These are phyloP conservation scores for Plectus sambesii DNA, from an alignment of 1,140 invertebrate genomes.

Conservation along the genomic window DNA sequence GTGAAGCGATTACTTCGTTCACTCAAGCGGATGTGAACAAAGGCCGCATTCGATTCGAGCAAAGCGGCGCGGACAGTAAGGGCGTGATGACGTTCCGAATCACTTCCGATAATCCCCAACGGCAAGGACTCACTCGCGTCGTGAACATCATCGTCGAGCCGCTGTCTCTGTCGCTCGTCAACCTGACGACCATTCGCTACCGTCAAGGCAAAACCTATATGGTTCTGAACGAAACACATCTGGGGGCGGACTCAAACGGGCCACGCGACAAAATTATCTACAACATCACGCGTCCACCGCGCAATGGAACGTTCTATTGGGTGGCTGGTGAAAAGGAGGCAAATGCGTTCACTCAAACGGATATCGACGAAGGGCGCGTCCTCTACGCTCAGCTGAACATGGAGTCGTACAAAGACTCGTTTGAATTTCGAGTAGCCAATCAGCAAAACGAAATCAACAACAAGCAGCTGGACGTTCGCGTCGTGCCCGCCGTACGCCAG, in stretches of 20 bases:
- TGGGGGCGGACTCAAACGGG: conserved; percentile 42
- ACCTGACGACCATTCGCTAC: conserved; percentile 36
- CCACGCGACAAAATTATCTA: conserved; percentile 31
- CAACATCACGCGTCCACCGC: conserved; percentile 30
- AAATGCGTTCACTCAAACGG: conserved; percentile 34
- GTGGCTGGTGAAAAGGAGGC: conserved; percentile 45
- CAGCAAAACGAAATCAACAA: conserved; percentile 35
- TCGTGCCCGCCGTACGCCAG: too few relatives aligned
- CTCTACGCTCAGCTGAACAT: conserved; percentile 45
- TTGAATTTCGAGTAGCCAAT: conserved; percentile 37
- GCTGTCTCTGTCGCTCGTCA: conserved; percentile 36
- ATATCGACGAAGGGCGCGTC: conserved; percentile 41
- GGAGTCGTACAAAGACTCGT: conserved; percentile 41
- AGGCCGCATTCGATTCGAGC: conserved; percentile 25
- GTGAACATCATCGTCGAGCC: conserved; percentile 28
- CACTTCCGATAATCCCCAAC: too few relatives aligned
- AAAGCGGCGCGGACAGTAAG: too few relatives aligned
- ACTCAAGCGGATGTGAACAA: conserved; percentile 26
- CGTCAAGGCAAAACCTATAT: conserved; percentile 42
- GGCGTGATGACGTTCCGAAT: too few relatives aligned
- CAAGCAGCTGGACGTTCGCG: too few relatives aligned
- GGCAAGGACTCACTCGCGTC: too few relatives aligned
- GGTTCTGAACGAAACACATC: conserved; percentile 35
- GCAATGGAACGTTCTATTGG: conserved; percentile 45
- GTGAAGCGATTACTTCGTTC: too few relatives aligned